phyloP scores from a whole-genome alignment of 2,888 invertebrate genomes.

The Nomada fucata region DNA sequence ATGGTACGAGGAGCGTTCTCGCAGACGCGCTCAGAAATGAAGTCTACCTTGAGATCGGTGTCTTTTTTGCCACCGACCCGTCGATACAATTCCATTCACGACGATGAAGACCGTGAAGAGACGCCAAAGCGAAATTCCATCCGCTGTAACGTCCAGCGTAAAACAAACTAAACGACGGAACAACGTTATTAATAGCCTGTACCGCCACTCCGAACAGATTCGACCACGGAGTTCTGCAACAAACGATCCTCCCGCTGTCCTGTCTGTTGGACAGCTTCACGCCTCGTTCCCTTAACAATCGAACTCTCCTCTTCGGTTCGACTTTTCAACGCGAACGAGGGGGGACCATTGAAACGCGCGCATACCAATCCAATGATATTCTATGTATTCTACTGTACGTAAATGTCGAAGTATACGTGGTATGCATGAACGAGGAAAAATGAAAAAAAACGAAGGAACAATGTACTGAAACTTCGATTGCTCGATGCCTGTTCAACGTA shows the following conservation, averaged over 20 bases:
- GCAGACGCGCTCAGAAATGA: slow-evolving; percentile 59
- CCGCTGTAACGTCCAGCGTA: slow-evolving; percentile 27
- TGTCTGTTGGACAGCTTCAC: slow-evolving; percentile 28
- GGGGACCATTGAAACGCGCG: too few relatives aligned
- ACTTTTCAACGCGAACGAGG: background rate
- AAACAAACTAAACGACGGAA: slow-evolving; percentile 50
- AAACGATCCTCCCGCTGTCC: slow-evolving; percentile 39
- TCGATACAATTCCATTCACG: slow-evolving; percentile 70
- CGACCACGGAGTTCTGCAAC: slow-evolving; percentile 22
- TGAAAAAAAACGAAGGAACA: background rate
- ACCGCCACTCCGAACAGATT: slow-evolving; percentile 48
- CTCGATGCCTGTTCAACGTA: too few relatives aligned
- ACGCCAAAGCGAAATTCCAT: slow-evolving; percentile 61
- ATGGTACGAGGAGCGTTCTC: slow-evolving; percentile 26
- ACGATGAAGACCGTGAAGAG: slow-evolving; percentile 64
- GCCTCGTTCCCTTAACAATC: slow-evolving; percentile 13
- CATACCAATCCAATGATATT: background rate
- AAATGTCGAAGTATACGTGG: too few relatives aligned
- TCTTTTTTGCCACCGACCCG: slow-evolving; percentile 63
- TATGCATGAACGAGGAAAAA: too few relatives aligned
- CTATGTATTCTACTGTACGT: too few relatives aligned
- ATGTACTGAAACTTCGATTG: background rate
- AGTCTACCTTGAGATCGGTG: slow-evolving; percentile 66
- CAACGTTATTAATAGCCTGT: slow-evolving; percentile 58
- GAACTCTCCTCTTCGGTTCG: background rate